phyloP scores from a whole-genome alignment of 2,113 vertebrate genomes.

The Phyllostomus discolor region DNA sequence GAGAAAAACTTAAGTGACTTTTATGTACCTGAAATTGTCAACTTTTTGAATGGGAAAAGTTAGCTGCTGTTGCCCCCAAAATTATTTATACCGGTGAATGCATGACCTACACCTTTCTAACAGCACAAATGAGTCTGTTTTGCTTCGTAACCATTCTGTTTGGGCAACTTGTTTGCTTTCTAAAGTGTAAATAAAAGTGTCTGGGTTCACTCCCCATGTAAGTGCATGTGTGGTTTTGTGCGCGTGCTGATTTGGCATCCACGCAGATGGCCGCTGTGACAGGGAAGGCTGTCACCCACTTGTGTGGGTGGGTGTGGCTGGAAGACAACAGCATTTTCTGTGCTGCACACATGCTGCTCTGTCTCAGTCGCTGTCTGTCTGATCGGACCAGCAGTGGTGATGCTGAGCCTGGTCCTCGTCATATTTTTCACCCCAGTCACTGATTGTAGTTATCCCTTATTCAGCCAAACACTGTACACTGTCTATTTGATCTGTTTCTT shows the following conservation, averaged over 20 bases:
- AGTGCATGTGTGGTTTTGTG: neutral
- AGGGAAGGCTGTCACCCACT: neutral
- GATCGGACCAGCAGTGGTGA: neutral
- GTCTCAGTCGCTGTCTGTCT: neutral
- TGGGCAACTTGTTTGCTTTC: constrained; percentile 41
- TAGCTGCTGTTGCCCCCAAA: constrained; percentile 21
- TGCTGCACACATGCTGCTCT: neutral
- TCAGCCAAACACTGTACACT: neutral
- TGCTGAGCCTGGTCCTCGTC: neutral
- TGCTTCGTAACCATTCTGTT: neutral
- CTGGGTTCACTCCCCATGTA: neutral
- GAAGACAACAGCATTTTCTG: neutral
- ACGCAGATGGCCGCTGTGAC: neutral
- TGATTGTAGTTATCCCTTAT: neutral
- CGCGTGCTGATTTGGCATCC: rapidly evolving
- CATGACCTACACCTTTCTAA: neutral
- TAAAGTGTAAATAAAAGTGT: constrained; percentile 1
- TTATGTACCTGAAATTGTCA: constrained; percentile 7
- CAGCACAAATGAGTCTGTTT: neutral
- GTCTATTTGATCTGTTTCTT: neutral
- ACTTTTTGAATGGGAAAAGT: constrained; percentile 7
- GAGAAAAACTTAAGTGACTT: neutral
- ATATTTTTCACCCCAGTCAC: neutral
- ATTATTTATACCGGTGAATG: constrained; percentile 19
- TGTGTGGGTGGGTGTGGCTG: neutral